Evolutionary conservation across 1,140 invertebrate genomes (phyloP), one percentile per base, ranked within the genome.

Genomic region (Lepidurus arcticus): DNA sequence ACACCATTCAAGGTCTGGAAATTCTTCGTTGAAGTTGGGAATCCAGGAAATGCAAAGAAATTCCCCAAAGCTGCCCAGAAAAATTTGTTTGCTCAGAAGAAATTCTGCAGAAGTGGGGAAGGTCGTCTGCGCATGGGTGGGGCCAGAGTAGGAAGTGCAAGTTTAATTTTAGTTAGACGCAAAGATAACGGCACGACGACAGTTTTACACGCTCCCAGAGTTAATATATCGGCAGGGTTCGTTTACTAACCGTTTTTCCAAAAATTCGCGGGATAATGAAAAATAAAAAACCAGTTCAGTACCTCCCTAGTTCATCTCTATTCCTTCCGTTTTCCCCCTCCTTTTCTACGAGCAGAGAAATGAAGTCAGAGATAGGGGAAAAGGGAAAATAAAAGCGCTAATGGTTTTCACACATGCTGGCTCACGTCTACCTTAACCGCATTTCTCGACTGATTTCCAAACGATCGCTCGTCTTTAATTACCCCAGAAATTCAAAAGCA

Each of bases 361-460:
- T 21, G 53, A 21, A 7, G 34, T 34, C 34, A 65, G 21, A 65
- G 53, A 16, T 21, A 7, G n/a, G 16, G 21, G 21, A 21, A 13
- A 21, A 13, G 21, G 21, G 16, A 65, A 65, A 65, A 65, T 21
- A 65, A 16, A 21, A 65, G 53, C 53, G 53, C 53, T 65, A 65
- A 65, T 65, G 53, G 53, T 65, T 65, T 65, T 65, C 53, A 65
- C 53, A 65, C 53, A 21, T 65, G 53, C 53, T 65, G 6, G n/a
- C 53, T 21, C 53, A 65, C 53, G 53, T 65, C 53, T 65, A 7
- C 21, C 1, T 21, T 34, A 34, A 34, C 34, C 34, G 34, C 34
- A 34, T 34, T 34, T 34, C 34, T 34, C 34, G 34, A 34, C 34
- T 34, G 34, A 34, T 34, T 34, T 34, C 4, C 34, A 34, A 34